phyloP scores from a whole-genome alignment of 2,888 invertebrate genomes.

The Rhodophaea formosa region DNA sequence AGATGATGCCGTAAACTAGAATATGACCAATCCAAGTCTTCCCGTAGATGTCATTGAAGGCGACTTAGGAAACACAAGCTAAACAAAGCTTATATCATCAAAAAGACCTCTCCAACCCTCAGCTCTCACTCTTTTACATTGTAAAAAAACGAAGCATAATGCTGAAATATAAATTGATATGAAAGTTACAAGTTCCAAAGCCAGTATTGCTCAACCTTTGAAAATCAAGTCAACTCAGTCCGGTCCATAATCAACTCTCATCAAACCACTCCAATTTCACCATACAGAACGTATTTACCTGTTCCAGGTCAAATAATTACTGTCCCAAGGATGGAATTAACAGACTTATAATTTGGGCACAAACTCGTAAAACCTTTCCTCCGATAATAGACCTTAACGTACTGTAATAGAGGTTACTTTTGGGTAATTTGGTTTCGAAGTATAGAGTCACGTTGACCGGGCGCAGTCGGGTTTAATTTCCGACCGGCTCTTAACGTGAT shows the following conservation, averaged over 20 bases:
- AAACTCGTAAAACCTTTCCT: not conserved
- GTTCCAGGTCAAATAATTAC: conserved; percentile 11
- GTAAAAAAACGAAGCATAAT: no score
- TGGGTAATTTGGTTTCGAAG: not conserved
- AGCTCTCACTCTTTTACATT: no score
- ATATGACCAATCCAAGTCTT: no score
- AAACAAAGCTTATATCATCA: no score
- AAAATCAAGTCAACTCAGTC: not conserved
- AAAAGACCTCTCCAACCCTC: no score
- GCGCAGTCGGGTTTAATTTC: conserved; percentile 49
- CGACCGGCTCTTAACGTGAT: conserved; percentile 45
- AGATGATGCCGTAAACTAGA: no score
- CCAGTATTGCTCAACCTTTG: not conserved
- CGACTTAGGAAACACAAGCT: no score
- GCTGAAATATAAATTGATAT: not conserved
- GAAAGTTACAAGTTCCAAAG: no score
- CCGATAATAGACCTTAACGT: not conserved
- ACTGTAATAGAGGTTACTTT: not conserved
- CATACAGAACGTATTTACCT: not conserved
- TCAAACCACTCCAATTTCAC: conserved; percentile 1
- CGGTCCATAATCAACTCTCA: not conserved
- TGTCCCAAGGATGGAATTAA: conserved; percentile 9
- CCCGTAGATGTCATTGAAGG: no score
- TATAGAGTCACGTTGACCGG: conserved; percentile 39
- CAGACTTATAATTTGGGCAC: conserved; percentile 13